Evolutionary conservation across 2,888 invertebrate genomes (phyloP), one percentile per base, ranked within the genome.

Genomic region (Cecidostiba fungosa): DNA sequence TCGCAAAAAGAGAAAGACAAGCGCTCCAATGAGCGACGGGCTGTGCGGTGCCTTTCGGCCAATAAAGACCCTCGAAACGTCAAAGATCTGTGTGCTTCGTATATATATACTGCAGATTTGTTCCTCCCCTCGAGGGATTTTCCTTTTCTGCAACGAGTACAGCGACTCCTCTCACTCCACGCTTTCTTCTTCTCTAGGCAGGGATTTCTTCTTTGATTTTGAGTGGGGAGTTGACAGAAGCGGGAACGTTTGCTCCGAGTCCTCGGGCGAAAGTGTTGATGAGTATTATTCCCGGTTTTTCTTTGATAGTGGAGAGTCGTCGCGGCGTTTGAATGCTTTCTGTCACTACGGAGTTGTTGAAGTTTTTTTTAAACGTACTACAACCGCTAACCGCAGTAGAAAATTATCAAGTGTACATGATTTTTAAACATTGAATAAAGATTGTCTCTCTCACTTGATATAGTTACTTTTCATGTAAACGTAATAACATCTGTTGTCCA

Each of bases 21-120:
- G 19, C 69, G 81, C 81, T 82, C 85, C 85, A 85, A 85, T 85
- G 82, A 85, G 77, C 77, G 77, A 79, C 79, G 79, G n/a, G 85
- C 85, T 73, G 72, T 43, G 50, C 43, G 72, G 54, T 43, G 47
- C 77, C 76, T 62, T 76, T 80, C 59, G 82, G 19, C 85, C 85
- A 86, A 86, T 86, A 83, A 80, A 78, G 66, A 50, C 79, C 79
- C 78, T 73, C 78, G 47, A 78, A 78, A 82, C 78, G 78, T 79
- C 73, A 82, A 74, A 82, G 74, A 85, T 59, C 36, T 39, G 6
- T 76, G 23, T 43, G 43, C 12, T 43, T 43, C 43, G 43, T 12
- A 12, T 43, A 12, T 43, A 43, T 12, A 43, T 47, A n/a, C 47
- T 16, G 29, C 43, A 19, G 4, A 36, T 39, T 19, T 43, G 3